Conservation (phyloP, 2,797 vertebrate genomes). For the Notamacropus eugenii region DNA sequence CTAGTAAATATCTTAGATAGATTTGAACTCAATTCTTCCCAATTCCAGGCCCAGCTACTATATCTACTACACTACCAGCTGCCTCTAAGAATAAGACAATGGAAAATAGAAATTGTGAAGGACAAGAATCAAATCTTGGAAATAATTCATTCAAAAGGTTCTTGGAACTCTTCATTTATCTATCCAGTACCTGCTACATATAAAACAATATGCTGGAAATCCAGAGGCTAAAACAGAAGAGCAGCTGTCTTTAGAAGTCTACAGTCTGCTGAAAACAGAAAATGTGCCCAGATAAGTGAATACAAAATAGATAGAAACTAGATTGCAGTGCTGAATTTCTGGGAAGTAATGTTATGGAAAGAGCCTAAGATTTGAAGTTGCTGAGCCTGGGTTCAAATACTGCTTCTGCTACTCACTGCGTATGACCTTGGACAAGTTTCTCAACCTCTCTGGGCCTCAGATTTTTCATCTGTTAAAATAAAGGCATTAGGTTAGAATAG, state of each 20-base stretch:
- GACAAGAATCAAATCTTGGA: not conserved
- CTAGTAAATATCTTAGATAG: not conserved
- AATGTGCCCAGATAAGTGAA: not conserved
- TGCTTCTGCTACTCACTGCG: not conserved
- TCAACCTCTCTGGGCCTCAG: not conserved
- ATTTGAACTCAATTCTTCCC: not conserved
- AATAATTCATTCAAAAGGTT: not conserved
- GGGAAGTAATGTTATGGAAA: not conserved
- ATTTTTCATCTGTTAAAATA: not conserved
- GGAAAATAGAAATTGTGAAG: not conserved
- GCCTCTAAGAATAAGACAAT: not conserved
- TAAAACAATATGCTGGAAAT: not conserved
- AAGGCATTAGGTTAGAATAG: not conserved
- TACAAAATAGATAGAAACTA: not conserved
- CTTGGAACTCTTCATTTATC: not conserved
- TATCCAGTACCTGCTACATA: not conserved
- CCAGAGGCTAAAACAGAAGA: not conserved
- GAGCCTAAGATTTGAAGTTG: not conserved
- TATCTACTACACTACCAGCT: not conserved
- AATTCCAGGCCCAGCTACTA: not conserved
- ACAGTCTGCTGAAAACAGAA: not conserved
- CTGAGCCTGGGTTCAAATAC: not conserved
- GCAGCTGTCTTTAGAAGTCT: not conserved
- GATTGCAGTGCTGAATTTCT: not conserved
- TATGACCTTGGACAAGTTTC: not conserved